A percentile compares a stretch with the other conserved stretches of the same genome.
Evolutionary conservation across 2,888 invertebrate species (phyloP).

Genomic region (Agrochola lychnidis): DNA sequence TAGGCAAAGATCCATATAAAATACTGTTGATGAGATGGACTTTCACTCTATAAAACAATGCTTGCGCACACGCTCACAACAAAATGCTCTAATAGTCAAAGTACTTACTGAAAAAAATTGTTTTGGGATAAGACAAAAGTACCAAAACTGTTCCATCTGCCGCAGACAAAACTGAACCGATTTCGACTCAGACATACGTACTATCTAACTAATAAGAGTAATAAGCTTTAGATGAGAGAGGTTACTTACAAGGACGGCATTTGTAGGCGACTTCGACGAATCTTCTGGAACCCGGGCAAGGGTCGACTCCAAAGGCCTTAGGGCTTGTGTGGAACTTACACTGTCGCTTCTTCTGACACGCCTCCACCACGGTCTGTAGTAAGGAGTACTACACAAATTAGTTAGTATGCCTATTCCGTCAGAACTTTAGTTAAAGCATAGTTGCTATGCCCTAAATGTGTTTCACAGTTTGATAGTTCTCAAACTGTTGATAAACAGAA

Average conservation of each 20-base stretch:
- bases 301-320: slow-evolving; percentile 97
- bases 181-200: neutral
- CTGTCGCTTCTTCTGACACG: slow-evolving; percentile 97
- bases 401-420: slow-evolving; percentile 84
- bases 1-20: neutral
- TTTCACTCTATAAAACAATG: too few species aligned
- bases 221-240: neutral
- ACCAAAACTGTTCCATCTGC: neutral
- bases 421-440: slow-evolving; percentile 38
- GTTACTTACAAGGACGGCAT: slow-evolving; percentile 98
- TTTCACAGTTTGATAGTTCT: slow-evolving; percentile 29
- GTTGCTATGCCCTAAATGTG: slow-evolving; percentile 35
- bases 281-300: slow-evolving; percentile 97
- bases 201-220: neutral
- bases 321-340: slow-evolving; percentile 97
- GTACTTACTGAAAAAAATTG: neutral
- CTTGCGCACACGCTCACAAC: neutral
- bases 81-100: neutral
- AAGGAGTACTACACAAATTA: slow-evolving; percentile 93
- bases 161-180: neutral
- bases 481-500: slow-evolving; percentile 14
- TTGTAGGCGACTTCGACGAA: slow-evolving; percentile 99
- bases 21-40: too few species aligned
- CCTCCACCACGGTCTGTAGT: slow-evolving; percentile 98
- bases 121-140: neutral